Evolutionary conservation across 2,113 vertebrate genomes (phyloP).

Genomic region (Brevimyrus niger): DNA sequence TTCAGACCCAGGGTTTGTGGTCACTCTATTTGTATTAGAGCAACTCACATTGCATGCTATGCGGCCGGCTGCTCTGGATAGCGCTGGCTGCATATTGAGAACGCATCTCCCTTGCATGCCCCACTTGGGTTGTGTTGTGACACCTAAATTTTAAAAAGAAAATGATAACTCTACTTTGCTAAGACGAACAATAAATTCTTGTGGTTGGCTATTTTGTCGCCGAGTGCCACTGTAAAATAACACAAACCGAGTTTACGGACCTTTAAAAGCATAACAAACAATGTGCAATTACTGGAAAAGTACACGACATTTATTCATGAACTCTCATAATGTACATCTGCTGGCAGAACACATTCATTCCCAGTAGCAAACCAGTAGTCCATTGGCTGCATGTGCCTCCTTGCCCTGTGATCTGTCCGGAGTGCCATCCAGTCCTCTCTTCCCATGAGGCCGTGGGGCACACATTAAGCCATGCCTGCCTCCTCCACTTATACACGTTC

Average conservation of each 20-base stretch:
- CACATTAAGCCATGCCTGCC: not conserved
- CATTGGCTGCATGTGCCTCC: not conserved
- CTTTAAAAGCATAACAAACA: not conserved
- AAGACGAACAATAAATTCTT: not conserved
- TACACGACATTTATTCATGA: conserved; percentile 25
- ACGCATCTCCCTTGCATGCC: not conserved
- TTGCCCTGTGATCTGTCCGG: not conserved
- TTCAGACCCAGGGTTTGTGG: not conserved
- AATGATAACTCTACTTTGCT: not conserved
- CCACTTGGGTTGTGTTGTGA: too few relatives aligned
- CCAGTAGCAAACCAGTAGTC: not conserved
- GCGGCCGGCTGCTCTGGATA: not conserved
- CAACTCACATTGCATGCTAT: not conserved
- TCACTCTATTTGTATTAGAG: not conserved
- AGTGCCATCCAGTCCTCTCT: not conserved
- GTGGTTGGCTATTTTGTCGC: not conserved
- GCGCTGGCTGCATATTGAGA: not conserved
- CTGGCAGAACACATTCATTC: conserved; percentile 16
- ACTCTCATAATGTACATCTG: conserved; percentile 23
- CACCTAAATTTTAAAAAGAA: too few relatives aligned
- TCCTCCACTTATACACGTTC: conserved; percentile 18
- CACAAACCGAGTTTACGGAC: not conserved
- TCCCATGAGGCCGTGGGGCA: not conserved
- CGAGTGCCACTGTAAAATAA: not conserved
- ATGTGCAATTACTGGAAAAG: conserved; percentile 15